Evolutionary conservation across 2,113 vertebrate species (phyloP).

Genomic region (Lepus timidus): DNA sequence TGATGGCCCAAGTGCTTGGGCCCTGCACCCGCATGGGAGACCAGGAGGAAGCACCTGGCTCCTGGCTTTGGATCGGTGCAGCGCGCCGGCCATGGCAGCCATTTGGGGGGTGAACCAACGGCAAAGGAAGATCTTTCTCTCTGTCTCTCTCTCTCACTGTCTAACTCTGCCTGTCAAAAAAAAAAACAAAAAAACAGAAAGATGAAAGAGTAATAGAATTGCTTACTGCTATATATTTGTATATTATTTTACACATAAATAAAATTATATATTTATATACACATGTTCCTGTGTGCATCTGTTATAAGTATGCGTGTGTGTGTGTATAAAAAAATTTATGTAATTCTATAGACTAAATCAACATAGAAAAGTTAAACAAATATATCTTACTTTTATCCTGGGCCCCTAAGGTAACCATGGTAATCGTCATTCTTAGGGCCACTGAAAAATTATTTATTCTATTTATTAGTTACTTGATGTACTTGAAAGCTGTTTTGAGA

Average conservation of each 20-base stretch:
- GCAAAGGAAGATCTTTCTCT: too few species aligned
- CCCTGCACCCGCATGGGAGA: too few species aligned
- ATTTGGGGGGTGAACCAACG: too few species aligned
- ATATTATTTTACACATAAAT: not conserved
- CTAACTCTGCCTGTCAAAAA: too few species aligned
- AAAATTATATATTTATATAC: not conserved
- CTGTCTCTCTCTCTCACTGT: too few species aligned
- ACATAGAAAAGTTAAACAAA: not conserved
- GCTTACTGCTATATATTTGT: not conserved
- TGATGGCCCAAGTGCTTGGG: too few species aligned
- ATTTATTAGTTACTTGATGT: not conserved
- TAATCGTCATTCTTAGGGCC: not conserved
- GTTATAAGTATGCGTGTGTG: not conserved
- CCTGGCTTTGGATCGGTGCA: too few species aligned
- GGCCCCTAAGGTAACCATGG: not conserved
- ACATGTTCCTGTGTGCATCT: too few species aligned
- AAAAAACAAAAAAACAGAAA: not conserved
- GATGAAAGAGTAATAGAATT: conserved; percentile 39
- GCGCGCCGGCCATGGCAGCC: too few species aligned
- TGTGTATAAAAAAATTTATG: not conserved
- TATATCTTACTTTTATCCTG: conserved; percentile 16
- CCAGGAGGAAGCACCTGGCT: too few species aligned
- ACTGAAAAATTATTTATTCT: not conserved
- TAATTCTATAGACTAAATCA: not conserved
- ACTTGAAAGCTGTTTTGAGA: not conserved